Base-by-base conservation (phyloP, 1,140 invertebrate genomes). In the Drepana arcuata region DNA sequence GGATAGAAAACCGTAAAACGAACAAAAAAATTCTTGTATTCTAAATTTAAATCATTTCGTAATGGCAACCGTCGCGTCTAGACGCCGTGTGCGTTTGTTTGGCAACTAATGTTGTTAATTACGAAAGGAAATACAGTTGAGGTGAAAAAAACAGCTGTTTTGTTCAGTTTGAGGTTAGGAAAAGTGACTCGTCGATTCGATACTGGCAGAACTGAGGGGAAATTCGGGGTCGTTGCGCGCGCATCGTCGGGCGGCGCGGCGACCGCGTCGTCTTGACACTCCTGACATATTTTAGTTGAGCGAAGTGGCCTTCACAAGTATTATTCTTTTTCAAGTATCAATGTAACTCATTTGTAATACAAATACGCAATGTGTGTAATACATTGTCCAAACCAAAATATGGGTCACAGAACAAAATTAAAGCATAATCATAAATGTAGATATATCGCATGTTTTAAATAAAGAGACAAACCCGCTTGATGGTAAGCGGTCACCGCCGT, bases 31-130 rank as follows among this genome's bases (percentile, higher is more conserved):
- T 40, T 40, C 46, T 21, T 30, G 51, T 42, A 50, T 70, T 75
- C 72, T 73, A 77, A 66, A 60, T 72, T 65, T 78, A 62, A 78
- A 78, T 60, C 42, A 75, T 80, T 80, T 77, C 69, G 71, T 67
- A 75, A 75, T 48, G 44, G 58, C 41, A 48, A n/a, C 52, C 64
- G 58, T 46, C 51, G 48, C 52, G 70, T 54, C 59, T 60, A 58
- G 58, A 45, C 61, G 69, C 34, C 13, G 14, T 35, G 50, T 45
- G 34, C 41, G 41, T 34, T 54, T 48, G 42, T 48, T 51, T 27
- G 26, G 41, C 33, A 29, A 16, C 41, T 37, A 48, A 48, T 53
- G 46, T 26, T 31, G 35, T 46, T 43, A 46, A 35, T 41, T 41
- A 35, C 14, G 9, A 21, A 5, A 5, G 4, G 9, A 21, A 9